phyloP scores from a whole-genome alignment of 2,113 vertebrate genomes.

The Xiphophorus hellerii region DNA sequence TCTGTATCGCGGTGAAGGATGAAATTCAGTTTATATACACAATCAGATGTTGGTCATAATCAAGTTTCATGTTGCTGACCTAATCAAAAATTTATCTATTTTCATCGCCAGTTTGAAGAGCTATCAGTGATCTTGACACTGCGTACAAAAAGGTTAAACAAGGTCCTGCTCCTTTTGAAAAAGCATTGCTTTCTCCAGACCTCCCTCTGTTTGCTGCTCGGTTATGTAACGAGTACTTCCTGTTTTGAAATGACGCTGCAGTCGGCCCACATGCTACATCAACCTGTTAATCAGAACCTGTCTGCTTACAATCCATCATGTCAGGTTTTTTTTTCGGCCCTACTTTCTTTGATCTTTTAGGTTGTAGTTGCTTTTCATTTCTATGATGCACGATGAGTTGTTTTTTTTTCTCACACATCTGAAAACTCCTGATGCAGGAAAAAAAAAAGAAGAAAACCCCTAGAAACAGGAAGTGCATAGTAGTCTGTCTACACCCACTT shows the following conservation, averaged over 20 bases:
- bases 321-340: neutral
- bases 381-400: neutral
- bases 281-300: neutral
- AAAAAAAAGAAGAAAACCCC: conserved; percentile 4
- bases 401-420: conserved; percentile 5
- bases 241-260: conserved; percentile 59
- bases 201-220: neutral
- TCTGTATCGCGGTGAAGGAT: conserved; percentile 7
- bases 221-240: conserved; percentile 72
- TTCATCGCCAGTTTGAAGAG: neutral
- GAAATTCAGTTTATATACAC: neutral
- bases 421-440: neutral
- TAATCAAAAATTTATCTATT: neutral
- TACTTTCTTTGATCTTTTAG: neutral
- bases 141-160: conserved; percentile 11
- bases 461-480: conserved; percentile 78
- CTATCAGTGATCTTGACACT: neutral
- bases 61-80: neutral
- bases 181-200: conserved; percentile 32
- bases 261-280: neutral
- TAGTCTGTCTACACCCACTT: conserved; percentile 44
- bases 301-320: neutral
- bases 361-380: neutral
- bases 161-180: conserved; percentile 4
- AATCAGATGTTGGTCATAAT: neutral